Evolutionary conservation across 1,140 invertebrate species (phyloP), one percentile per base, ranked within the genome.

Genomic region (Cephus cinctus): DNA sequence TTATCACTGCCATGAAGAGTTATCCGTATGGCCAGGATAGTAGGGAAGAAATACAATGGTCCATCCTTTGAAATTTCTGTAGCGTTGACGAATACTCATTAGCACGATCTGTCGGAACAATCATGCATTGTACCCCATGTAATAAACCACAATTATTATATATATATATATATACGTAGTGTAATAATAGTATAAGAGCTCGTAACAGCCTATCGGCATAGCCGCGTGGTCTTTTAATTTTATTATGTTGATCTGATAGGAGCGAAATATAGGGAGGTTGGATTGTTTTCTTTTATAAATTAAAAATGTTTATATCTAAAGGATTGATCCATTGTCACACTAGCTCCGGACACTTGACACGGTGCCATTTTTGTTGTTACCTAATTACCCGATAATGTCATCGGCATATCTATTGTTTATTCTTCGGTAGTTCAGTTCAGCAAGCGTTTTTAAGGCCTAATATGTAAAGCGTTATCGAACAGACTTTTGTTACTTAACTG

Each of bases 241-340:
- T 60, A 55, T 54, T 52, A 47, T 50, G 45, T 49, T 47, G 55
- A 57, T 61, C 50, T 59, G 52, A 47, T 50, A 57, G 23, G 30
- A 50, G 16, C 11, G 23, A 58, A n/a, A 47, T 48, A 52, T 60
- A 63, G 45, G 45, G 51, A 64, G 57, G 54, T 57, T 69, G 53
- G 58, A 68, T 61, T 69, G 62, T 61, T 66, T 44, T 53, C 47
- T 68, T 61, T 59, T 66, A 44, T 57, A 56, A 65, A 55, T 56
- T 53, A 57, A 12, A 47, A 55, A 57, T 47, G 43, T 57, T 65
- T 65, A 56, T 56, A 52, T 50, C 67, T 67, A 40, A 55, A 65
- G 43, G 52, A 63, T 69, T 65, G 57, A 59, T 55, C 54, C 54
- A 63, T 67, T 57, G 57, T 48, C 59, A 56, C 52, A 58, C 55